Conservation (phyloP, 2,113 vertebrate genomes). For the Mystacornis crossleyi region DNA sequence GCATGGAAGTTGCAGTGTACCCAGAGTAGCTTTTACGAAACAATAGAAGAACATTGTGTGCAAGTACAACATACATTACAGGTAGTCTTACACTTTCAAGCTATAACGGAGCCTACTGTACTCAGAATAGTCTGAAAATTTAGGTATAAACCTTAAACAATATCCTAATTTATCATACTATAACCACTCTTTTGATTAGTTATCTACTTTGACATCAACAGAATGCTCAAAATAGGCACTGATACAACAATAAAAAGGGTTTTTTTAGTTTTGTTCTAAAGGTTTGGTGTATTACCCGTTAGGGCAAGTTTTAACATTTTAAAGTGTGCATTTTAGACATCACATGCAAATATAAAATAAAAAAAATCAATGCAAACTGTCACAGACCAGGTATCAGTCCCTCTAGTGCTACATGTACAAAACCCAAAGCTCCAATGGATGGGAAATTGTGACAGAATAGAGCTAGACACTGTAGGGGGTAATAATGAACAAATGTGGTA, state of each 20-base stretch:
- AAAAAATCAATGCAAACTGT: no score
- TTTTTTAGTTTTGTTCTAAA: not conserved
- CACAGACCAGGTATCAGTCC: not conserved
- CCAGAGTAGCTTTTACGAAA: not conserved
- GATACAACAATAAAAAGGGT: not conserved
- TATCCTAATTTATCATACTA: not conserved
- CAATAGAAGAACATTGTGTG: not conserved
- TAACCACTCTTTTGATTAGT: not conserved
- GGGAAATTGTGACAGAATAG: not conserved
- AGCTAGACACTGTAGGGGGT: not conserved
- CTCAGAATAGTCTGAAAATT: not conserved
- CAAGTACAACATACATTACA: not conserved
- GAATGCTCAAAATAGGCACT: not conserved
- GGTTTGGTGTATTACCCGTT: not conserved
- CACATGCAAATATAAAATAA: not conserved
- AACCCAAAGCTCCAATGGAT: not conserved
- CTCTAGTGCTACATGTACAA: not conserved
- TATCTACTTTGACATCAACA: not conserved
- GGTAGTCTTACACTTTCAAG: not conserved
- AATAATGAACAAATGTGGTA: not conserved
- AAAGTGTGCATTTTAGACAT: not conserved
- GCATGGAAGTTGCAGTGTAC: not conserved
- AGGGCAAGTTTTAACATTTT: not conserved
- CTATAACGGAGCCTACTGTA: not conserved
- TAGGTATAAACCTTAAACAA: not conserved